These are phyloP conservation scores for Aproaerema taeniolella DNA, from an alignment of 2,888 invertebrate genomes.

Conservation along the genomic window DNA sequence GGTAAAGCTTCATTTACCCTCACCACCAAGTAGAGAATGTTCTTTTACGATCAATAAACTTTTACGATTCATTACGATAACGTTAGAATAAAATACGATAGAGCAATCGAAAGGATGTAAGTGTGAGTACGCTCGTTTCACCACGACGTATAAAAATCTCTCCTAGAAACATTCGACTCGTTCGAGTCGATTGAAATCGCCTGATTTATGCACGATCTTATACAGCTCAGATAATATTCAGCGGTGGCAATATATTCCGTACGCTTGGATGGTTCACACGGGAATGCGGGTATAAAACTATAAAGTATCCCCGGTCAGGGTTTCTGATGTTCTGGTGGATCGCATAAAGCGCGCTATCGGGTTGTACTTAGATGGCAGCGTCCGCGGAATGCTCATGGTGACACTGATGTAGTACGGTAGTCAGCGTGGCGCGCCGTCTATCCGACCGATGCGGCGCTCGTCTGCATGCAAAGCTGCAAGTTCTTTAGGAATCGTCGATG, in stretches of 20 bases:
- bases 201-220: slow-evolving; percentile 45
- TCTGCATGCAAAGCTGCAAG: slow-evolving; percentile 46
- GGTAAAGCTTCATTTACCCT: too few relatives aligned
- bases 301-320: slow-evolving; percentile 44
- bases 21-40: slow-evolving; percentile 41
- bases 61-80: slow-evolving; percentile 65
- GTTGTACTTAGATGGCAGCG: slow-evolving; percentile 36
- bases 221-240: slow-evolving; percentile 41
- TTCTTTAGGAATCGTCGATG: slow-evolving; percentile 42
- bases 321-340: slow-evolving; percentile 38
- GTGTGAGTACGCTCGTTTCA: slow-evolving; percentile 31
- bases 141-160: slow-evolving; percentile 25
- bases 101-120: slow-evolving; percentile 49
- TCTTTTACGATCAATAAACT: slow-evolving; percentile 58
- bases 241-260: slow-evolving; percentile 49
- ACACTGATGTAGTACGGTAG: slow-evolving; percentile 41
- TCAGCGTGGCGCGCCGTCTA: slow-evolving; percentile 43
- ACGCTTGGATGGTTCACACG: slow-evolving; percentile 42
- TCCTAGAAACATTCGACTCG: slow-evolving; percentile 45
- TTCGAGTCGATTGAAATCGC: slow-evolving; percentile 37
- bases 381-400: slow-evolving; percentile 39
- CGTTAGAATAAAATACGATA: slow-evolving; percentile 53
- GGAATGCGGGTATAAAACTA: slow-evolving; percentile 39
- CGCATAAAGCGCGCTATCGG: slow-evolving; percentile 43
- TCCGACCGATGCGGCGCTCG: slow-evolving; percentile 32